Percentiles rank a stretch among this genome's conserved stretches.
Evolutionary conservation across 1,140 invertebrate genomes (phyloP).

Genomic region (Coptotermes formosanus): DNA sequence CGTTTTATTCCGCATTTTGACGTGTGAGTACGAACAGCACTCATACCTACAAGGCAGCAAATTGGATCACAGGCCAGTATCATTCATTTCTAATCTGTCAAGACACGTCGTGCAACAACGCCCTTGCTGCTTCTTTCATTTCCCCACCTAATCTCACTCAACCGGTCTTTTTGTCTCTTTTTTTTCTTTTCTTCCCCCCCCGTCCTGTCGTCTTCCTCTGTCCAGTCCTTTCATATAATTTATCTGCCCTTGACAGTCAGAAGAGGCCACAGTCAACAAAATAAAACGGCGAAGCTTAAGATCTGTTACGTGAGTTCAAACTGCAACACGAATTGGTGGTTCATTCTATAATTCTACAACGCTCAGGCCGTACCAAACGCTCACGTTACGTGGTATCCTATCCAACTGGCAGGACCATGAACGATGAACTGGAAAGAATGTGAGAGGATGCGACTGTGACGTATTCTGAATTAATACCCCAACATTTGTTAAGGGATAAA

Average conservation of each 20-base stretch:
- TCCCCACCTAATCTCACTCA: not conserved
- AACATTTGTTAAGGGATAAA: no score
- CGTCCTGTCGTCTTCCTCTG: not conserved
- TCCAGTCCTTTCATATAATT: not conserved
- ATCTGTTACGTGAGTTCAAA: no score
- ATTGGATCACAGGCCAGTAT: not conserved
- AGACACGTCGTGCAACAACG: not conserved
- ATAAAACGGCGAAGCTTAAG: not conserved
- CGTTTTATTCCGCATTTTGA: no score
- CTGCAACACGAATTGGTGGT: no score
- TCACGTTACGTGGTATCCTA: no score
- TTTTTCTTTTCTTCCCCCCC: not conserved
- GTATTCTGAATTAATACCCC: no score
- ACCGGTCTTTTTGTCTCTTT: not conserved
- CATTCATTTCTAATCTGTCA: not conserved
- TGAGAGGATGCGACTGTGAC: no score
- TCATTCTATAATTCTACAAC: no score
- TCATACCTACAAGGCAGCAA: not conserved
- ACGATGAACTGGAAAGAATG: no score
- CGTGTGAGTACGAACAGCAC: not conserved
- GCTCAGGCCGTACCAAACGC: no score
- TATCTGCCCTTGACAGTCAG: not conserved
- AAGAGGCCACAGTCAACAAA: not conserved
- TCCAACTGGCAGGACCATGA: no score
- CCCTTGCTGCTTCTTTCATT: not conserved